These are phyloP conservation scores for Clitarchus hookeri DNA, from an alignment of 2,888 invertebrate genomes.

Conservation along the genomic window DNA sequence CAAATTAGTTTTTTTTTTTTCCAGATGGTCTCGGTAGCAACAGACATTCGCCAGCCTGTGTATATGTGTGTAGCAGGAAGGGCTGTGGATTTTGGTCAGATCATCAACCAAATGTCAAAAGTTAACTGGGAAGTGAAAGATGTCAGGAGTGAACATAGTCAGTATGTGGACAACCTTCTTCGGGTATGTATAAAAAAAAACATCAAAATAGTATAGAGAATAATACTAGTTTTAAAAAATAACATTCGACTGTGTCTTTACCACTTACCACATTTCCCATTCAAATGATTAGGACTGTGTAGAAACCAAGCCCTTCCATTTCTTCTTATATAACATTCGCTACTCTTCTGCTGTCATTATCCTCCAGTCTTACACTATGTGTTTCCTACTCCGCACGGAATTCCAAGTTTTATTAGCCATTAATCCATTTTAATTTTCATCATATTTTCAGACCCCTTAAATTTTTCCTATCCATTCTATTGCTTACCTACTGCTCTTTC, in stretches of 20 bases:
- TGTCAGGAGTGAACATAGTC: constrained; percentile 91
- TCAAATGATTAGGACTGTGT: background rate
- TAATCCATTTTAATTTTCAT: too few relatives aligned
- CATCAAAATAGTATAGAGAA: background rate
- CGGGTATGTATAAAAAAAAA: constrained; percentile 57
- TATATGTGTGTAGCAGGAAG: constrained; percentile 85
- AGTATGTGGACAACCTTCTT: constrained; percentile 80
- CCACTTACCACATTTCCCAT: too few relatives aligned
- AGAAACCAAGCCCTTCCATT: background rate
- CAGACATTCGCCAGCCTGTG: constrained; percentile 80
- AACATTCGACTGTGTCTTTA: background rate
- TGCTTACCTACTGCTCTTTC: too few relatives aligned
- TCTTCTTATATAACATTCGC: too few relatives aligned
- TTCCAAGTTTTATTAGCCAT: too few relatives aligned
- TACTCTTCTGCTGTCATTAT: too few relatives aligned
- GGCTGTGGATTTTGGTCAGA: constrained; percentile 75
- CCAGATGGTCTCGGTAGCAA: constrained; percentile 72
- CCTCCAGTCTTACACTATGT: too few relatives aligned
- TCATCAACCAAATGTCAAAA: constrained; percentile 84
- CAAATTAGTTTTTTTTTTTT: constrained; percentile 31
- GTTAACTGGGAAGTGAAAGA: constrained; percentile 96
- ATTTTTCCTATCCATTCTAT: too few relatives aligned
- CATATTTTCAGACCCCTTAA: too few relatives aligned
- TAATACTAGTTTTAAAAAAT: constrained; percentile 21
- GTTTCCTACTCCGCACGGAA: too few relatives aligned